Percentiles rank a stretch among this genome's conserved stretches.
phyloP scores from a whole-genome alignment of 2,888 invertebrate genomes.

The Bimastos eiseni region DNA sequence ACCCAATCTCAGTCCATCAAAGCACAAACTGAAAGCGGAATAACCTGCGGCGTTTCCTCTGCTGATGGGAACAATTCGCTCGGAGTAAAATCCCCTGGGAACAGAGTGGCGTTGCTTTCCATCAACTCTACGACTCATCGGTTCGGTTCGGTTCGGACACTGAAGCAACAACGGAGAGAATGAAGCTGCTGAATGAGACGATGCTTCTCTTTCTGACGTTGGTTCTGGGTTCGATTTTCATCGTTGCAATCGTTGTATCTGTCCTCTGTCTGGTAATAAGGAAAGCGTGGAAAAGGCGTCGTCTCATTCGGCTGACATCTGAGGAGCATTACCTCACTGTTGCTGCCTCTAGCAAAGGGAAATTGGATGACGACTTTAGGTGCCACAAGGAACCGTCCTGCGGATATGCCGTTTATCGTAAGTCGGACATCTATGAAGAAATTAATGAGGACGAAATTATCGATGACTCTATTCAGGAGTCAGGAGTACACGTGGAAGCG shows the following conservation, averaged over 20 bases:
- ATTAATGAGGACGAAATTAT: not conserved
- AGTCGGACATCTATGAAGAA: not conserved
- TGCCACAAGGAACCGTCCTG: not conserved
- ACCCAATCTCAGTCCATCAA: not conserved
- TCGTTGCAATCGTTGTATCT: not conserved
- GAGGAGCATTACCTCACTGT: not conserved
- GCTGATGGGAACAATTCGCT: not conserved
- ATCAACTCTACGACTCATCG: not conserved
- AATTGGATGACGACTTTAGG: not conserved
- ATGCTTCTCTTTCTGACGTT: not conserved
- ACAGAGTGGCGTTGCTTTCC: not conserved
- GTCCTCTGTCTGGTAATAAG: not conserved
- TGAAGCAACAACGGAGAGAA: not conserved
- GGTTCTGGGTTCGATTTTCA: not conserved
- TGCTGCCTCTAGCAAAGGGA: not conserved
- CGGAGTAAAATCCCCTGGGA: not conserved
- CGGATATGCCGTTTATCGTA: not conserved
- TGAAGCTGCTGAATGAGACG: not conserved
- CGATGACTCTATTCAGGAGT: not conserved
- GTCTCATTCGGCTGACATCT: not conserved
- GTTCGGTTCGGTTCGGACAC: no score
- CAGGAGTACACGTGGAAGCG: not conserved
- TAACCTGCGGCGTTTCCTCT: not conserved
- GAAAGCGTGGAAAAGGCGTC: not conserved
- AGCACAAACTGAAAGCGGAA: not conserved